Base-by-base conservation (phyloP, 2,888 invertebrate species). In the Coleophora deauratella region DNA sequence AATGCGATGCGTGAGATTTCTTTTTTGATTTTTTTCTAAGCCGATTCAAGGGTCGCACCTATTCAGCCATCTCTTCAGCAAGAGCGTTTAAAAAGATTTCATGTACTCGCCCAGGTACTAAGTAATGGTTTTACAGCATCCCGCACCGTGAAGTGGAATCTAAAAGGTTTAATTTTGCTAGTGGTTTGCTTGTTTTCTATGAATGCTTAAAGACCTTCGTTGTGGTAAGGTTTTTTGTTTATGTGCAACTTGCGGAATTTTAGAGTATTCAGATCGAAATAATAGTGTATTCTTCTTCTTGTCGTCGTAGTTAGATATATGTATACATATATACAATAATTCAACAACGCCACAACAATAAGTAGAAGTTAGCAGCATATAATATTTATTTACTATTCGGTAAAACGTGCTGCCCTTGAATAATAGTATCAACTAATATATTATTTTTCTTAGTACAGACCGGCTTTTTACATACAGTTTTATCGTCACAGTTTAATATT, bases 1-100 rank as follows among this genome's bases (percentile, higher is more conserved):
- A 65, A 69, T 68, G 75, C 63, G 69, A 72, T 75, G 78, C 75
- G 76, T 82, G 73, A 66, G 67, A 59, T 74, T 76, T 69, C 64
- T 79, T 74, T 75, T 74, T 76, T 69, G 64, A 78, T 74, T 75
- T 51, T 49, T 52, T 62, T 73, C 74, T 76, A 64, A 62, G 60
- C 64, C 65, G 58, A 56, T 72, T 72, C 75, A 75, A 76, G 77
- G 68, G 77, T 66, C 63, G 66, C 53, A 57, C 58, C 63, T 62
- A 79, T 81, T 81, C 82, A 79, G 58, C 69, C 71, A 31, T 21
- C 21, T 61, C 67, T 54, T 59, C 54, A 54, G 3, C 21, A 21
- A 54, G 54, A 63, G 52, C 72, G 70, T 72, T 80, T 80, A 68
- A 76, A 81, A 79, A 21, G 21, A 21, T 21, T 21, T 6, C 21